Base-by-base conservation (phyloP, 23 tunicate species). In the Clavelina lepadiformis region DNA sequence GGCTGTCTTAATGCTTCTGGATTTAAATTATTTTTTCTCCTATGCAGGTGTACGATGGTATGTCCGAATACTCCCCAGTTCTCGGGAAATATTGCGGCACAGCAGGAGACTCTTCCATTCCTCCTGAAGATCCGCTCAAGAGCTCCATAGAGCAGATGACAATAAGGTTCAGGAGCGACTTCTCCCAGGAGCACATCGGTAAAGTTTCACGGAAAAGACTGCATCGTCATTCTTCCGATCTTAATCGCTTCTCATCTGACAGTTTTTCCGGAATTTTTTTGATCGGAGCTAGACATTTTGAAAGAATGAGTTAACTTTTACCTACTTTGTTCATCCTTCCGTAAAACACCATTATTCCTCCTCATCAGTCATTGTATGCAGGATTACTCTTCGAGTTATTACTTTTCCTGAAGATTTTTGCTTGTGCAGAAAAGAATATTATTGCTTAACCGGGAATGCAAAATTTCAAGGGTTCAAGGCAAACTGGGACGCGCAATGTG, bases 1-100 rank as follows among this genome's bases (percentile, higher is more conserved):
- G n/a, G n/a, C n/a, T n/a, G n/a, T n/a, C n/a, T n/a, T n/a, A n/a
- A n/a, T n/a, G n/a, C n/a, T n/a, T n/a, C n/a, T n/a, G 8, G 29
- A 29, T 7, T 72, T 35, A 62, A 46, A 0, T 21, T 58, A 35
- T 64, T 35, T 27, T 4, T 7, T 8, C 62, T 54, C 2, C 28
- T n/a, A 24, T 63, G 33, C 33, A 88, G 96, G n/a, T 93, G 0
- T 93, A 31, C 31, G 99, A 93, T 26, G 99, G 99, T 2, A 26
- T 66, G 8, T 56, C 46, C n/a, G 81, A 76, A 23, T 56, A 25
- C 28, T 38, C 77, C 5, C 75, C 88, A 0, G 82, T 68, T 25
- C 59, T 92, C 31, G 73, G 56, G 5, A 66, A 72, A 28, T 92
- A 35, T 67, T 92, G 98, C 44, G 96, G 96, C 45, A 33, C 61